Percentiles rank a stretch among this genome's conserved stretches.
phyloP scores from a whole-genome alignment of 2,797 vertebrate species.

The Alfaro cultratus region DNA sequence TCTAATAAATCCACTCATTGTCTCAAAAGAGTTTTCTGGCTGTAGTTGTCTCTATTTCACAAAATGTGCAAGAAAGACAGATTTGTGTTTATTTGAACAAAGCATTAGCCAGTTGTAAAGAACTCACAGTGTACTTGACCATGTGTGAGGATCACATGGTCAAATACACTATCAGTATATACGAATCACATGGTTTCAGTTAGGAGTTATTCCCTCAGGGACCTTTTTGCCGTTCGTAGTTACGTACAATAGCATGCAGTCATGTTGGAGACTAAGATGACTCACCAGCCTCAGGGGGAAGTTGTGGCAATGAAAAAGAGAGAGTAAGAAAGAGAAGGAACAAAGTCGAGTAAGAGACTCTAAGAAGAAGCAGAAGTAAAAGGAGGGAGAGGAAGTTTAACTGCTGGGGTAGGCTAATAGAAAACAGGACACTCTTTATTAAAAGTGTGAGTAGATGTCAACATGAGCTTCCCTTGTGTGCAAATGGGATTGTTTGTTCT shows the following conservation, averaged over 20 bases:
- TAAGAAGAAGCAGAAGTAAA: conserved; percentile 12
- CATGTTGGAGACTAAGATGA: conserved; percentile 66
- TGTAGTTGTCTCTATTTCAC: neutral
- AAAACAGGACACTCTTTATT: conserved; percentile 61
- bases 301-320: conserved; percentile 53
- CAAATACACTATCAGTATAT: conserved; percentile 23
- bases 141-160: conserved; percentile 38
- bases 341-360: conserved; percentile 1
- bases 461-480: conserved; percentile 37
- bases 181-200: conserved; percentile 47
- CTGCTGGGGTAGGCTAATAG: conserved; percentile 62
- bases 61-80: neutral
- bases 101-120: conserved; percentile 8
- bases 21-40: neutral
- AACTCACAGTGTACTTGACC: conserved; percentile 43
- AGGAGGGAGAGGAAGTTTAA: conserved; percentile 46
- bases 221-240: conserved; percentile 40
- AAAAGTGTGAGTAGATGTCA: conserved; percentile 24
- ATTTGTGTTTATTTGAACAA: conserved; percentile 11
- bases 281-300: conserved; percentile 66
- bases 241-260: conserved; percentile 58
- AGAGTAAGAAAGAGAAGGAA: conserved; percentile 15
- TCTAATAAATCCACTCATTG: neutral
- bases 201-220: conserved; percentile 39
- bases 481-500: conserved; percentile 57